These are phyloP conservation scores for Corythaeola cristata DNA, from an alignment of 2,113 vertebrate species.

Conservation along the genomic window DNA sequence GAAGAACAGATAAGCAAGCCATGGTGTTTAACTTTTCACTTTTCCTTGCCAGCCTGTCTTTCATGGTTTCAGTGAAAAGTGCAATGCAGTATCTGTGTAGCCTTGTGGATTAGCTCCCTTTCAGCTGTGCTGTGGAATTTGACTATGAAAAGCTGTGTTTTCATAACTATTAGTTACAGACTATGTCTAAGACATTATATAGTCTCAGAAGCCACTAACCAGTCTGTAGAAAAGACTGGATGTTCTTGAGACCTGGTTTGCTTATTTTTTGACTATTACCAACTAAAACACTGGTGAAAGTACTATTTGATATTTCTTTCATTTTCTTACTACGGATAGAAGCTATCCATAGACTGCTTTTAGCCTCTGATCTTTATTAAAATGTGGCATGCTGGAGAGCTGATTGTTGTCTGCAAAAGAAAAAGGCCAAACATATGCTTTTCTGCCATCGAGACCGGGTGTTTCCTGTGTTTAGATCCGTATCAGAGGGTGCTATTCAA, in stretches of 20 bases:
- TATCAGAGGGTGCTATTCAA: not conserved
- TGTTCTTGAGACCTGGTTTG: not conserved
- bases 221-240: not conserved
- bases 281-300: not conserved
- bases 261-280: not conserved
- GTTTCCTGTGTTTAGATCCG: not conserved
- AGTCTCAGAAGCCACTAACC: not conserved
- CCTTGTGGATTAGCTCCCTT: not conserved
- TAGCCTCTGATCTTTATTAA: not conserved
- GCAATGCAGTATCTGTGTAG: not conserved
- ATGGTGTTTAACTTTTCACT: not conserved
- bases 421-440: not conserved
- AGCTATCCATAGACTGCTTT: not conserved
- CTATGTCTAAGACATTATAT: not conserved
- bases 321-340: not conserved
- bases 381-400: not conserved
- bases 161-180: not conserved
- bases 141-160: not conserved
- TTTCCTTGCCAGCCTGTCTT: not conserved
- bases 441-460: not conserved
- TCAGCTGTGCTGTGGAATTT: conserved; percentile 17
- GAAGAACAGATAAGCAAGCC: not conserved
- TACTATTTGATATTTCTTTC: not conserved
- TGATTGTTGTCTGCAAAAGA: not conserved
- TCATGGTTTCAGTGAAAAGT: not conserved